Evolutionary conservation across 2,888 invertebrate species (phyloP).

Genomic region (Galerucella pusilla): DNA sequence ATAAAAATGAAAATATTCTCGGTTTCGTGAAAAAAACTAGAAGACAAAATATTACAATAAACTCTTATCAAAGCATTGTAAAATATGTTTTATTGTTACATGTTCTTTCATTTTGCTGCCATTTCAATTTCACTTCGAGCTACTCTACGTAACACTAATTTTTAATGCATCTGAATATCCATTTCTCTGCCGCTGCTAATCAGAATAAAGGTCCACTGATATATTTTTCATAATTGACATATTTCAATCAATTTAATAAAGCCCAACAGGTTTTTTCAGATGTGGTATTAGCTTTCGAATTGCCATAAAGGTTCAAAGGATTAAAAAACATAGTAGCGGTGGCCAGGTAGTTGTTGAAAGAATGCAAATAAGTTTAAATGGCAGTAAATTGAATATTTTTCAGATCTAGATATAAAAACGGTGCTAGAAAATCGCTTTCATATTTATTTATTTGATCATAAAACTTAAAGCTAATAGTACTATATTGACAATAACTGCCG

Average conservation of each 20-base stretch:
- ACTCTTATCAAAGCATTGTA: background rate
- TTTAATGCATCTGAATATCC: background rate
- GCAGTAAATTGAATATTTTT: slow-evolving; percentile 1
- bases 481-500: slow-evolving; percentile 33
- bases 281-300: too few relatives aligned
- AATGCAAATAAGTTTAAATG: background rate
- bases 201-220: background rate
- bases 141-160: background rate
- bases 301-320: too few relatives aligned
- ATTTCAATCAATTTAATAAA: background rate
- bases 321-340: too few relatives aligned
- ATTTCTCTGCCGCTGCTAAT: too few relatives aligned
- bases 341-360: too few relatives aligned
- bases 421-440: background rate
- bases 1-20: too few relatives aligned
- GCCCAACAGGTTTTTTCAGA: too few relatives aligned
- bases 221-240: background rate
- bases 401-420: background rate
- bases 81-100: background rate
- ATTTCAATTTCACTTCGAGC: background rate
- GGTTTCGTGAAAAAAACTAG: too few relatives aligned
- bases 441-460: slow-evolving; percentile 10
- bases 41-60: too few relatives aligned
- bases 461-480: slow-evolving; percentile 35
- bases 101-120: background rate